A percentile compares a stretch with the other conserved stretches of the same genome.
phyloP scores from a whole-genome alignment of 1,140 invertebrate species.

The Cataglyphis hispanica region DNA sequence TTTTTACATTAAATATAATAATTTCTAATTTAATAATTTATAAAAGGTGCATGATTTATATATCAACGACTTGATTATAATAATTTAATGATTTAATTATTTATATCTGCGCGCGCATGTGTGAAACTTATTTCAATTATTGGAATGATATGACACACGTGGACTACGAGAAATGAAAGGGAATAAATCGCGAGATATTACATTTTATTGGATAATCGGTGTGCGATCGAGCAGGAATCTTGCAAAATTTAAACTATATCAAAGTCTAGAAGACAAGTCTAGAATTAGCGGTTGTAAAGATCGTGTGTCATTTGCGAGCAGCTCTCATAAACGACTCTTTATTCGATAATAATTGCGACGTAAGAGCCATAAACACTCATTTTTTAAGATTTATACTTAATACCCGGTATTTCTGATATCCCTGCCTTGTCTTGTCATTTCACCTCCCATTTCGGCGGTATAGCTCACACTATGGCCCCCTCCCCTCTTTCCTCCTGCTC shows the following conservation, averaged over 20 bases:
- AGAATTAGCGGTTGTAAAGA: constrained; percentile 76
- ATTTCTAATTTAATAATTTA: background rate
- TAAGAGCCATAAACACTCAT: constrained; percentile 78
- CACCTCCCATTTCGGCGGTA: constrained; percentile 36
- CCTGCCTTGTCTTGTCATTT: constrained; percentile 73
- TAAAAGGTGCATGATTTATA: background rate
- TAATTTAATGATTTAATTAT: constrained; percentile 47
- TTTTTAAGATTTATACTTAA: constrained; percentile 73
- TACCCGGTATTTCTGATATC: constrained; percentile 72
- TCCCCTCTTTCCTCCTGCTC: background rate
- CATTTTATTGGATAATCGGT: constrained; percentile 30
- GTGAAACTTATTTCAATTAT: constrained; percentile 18
- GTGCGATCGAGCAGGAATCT: constrained; percentile 11
- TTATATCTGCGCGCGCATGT: background rate
- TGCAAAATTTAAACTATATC: background rate
- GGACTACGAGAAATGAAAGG: no score
- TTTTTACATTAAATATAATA: background rate
- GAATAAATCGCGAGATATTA: background rate
- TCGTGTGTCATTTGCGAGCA: constrained; percentile 78
- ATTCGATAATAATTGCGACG: constrained; percentile 84
- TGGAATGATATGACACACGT: background rate
- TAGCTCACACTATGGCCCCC: background rate
- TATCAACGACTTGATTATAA: background rate
- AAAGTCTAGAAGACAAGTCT: constrained; percentile 49
- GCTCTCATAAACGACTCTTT: constrained; percentile 80